These are phyloP conservation scores for Dasysyrphus albostriatus DNA, from an alignment of 2,888 invertebrate species.

Conservation along the genomic window DNA sequence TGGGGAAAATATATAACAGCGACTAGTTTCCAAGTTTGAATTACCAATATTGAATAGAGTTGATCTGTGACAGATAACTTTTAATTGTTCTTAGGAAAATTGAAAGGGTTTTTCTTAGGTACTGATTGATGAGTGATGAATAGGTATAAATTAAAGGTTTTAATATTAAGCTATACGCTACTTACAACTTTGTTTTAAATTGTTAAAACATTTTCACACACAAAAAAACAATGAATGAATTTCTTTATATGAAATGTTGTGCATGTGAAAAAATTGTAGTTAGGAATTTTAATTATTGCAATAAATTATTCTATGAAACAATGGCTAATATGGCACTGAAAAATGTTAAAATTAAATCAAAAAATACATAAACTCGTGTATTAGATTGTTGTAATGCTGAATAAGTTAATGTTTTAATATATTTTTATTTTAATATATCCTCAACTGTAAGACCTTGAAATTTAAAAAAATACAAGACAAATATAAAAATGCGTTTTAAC, in stretches of 20 bases:
- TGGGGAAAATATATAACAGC: constrained; percentile 7
- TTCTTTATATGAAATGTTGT: not conserved
- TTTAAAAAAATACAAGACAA: too few relatives aligned
- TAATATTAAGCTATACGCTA: too few relatives aligned
- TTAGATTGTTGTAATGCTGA: too few relatives aligned
- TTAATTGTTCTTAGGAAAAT: not conserved
- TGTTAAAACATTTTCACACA: not conserved
- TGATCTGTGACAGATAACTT: not conserved
- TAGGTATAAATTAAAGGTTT: too few relatives aligned
- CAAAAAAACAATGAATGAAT: not conserved
- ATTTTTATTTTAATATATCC: too few relatives aligned
- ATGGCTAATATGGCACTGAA: not conserved
- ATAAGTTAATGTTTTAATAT: too few relatives aligned
- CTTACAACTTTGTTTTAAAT: not conserved
- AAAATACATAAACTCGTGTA: not conserved
- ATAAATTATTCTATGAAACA: not conserved
- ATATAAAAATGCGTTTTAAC: too few relatives aligned
- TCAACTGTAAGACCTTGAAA: too few relatives aligned
- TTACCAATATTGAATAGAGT: not conserved
- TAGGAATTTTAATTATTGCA: not conserved
- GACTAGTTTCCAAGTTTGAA: not conserved
- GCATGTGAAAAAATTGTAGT: not conserved
- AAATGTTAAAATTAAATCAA: not conserved
- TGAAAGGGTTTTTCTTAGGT: not conserved
- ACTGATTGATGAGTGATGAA: not conserved